phyloP scores from a whole-genome alignment of 2,113 vertebrate genomes.

The Laterallus jamaicensis region DNA sequence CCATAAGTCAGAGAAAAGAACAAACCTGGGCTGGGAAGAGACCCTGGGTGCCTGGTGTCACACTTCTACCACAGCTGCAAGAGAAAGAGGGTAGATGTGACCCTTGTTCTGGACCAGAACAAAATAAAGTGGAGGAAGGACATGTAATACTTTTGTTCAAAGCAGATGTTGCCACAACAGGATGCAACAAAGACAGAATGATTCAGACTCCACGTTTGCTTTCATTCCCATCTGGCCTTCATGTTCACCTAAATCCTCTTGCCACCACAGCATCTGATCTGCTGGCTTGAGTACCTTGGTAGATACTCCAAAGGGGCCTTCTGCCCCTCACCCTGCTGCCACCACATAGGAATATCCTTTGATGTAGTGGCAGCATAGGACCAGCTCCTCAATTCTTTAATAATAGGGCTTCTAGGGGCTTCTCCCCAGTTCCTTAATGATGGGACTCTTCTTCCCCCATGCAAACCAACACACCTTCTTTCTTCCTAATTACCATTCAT shows the following conservation, averaged over 20 bases:
- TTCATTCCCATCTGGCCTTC: not conserved
- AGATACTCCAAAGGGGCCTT: accelerated
- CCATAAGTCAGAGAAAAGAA: not conserved
- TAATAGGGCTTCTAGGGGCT: not conserved
- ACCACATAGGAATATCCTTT: not conserved
- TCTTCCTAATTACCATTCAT: not conserved
- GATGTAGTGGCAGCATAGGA: not conserved
- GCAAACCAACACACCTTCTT: not conserved
- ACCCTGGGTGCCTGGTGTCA: not conserved
- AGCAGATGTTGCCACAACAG: not conserved
- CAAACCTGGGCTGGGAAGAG: not conserved
- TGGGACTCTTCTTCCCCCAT: not conserved
- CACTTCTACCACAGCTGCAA: not conserved
- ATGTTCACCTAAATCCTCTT: not conserved
- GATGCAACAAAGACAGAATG: not conserved
- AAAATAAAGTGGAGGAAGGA: not conserved
- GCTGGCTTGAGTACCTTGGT: not conserved
- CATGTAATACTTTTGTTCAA: not conserved
- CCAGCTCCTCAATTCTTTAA: not conserved
- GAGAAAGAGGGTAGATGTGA: not conserved
- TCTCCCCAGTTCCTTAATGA: not conserved
- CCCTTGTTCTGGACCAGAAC: not conserved
- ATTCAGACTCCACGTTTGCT: not conserved
- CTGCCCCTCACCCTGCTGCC: not conserved
- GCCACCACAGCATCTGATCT: not conserved